Evolutionary conservation across 2,113 vertebrate species (phyloP).

Genomic region (Mastomys natalensis): DNA sequence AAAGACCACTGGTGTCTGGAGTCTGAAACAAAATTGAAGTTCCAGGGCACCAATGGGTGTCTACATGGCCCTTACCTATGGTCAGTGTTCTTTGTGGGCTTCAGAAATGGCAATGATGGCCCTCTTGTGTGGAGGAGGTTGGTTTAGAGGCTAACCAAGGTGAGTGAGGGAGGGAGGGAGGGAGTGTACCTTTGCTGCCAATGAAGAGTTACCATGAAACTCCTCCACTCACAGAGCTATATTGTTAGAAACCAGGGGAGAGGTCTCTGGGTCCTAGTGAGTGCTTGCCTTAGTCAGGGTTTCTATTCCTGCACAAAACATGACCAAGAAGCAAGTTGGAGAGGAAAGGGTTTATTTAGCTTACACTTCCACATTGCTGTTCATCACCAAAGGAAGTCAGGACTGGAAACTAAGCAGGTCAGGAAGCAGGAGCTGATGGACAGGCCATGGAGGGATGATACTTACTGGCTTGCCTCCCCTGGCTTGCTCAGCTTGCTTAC

Average conservation of each 20-base stretch:
- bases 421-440: no score
- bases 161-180: neutral
- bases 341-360: no score
- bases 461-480: no score
- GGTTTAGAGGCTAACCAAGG: neutral
- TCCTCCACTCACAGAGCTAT: neutral
- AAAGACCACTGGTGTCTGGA: neutral
- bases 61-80: neutral
- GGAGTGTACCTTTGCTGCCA: neutral
- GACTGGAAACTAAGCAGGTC: no score
- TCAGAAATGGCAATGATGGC: neutral
- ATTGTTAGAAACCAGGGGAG: neutral
- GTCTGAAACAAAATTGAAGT: neutral
- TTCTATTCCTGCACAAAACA: no score
- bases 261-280: neutral
- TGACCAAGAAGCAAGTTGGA: no score
- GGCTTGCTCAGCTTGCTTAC: no score
- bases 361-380: no score
- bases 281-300: no score
- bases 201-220: neutral
- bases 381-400: no score
- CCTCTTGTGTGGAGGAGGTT: neutral
- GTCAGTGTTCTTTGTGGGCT: neutral
- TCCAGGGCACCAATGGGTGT: neutral
- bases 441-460: no score